phyloP scores from a whole-genome alignment of 2,113 vertebrate species.

The Phoenicopterus ruber region DNA sequence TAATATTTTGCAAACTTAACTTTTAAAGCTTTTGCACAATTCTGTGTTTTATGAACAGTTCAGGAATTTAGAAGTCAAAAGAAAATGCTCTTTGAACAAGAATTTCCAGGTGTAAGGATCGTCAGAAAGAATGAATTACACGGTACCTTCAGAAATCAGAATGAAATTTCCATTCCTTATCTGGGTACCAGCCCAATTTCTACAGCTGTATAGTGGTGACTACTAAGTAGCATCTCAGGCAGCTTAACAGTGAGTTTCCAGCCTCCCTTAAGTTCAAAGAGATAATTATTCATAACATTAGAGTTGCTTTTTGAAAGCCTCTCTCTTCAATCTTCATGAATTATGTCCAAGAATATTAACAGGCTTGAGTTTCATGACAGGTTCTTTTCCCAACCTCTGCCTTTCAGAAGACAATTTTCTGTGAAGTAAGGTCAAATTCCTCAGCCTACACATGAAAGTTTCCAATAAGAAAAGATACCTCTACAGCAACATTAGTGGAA shows the following conservation, averaged over 20 bases:
- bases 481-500: neutral
- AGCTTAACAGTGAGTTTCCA: slow-evolving; percentile 60
- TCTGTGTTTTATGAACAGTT: slow-evolving; percentile 64
- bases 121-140: slow-evolving; percentile 58
- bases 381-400: neutral
- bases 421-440: neutral
- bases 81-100: slow-evolving; percentile 22
- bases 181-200: slow-evolving; percentile 53
- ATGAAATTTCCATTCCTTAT: slow-evolving; percentile 58
- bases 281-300: slow-evolving; percentile 56
- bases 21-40: slow-evolving; percentile 59
- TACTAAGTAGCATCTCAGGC: slow-evolving; percentile 43
- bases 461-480: neutral
- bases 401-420: neutral
- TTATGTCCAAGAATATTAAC: slow-evolving; percentile 16
- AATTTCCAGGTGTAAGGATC: slow-evolving; percentile 59
- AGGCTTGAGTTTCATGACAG: neutral
- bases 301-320: neutral
- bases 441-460: neutral
- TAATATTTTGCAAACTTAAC: slow-evolving; percentile 63
- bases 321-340: neutral
- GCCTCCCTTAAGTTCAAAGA: slow-evolving; percentile 56
- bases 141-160: slow-evolving; percentile 52
- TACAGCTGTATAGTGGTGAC: slow-evolving; percentile 21
- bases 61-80: slow-evolving; percentile 57